Percentiles rank a stretch among this genome's conserved stretches.
Evolutionary conservation across 2,888 invertebrate species (phyloP).

Genomic region (Drosophila kuntzei): DNA sequence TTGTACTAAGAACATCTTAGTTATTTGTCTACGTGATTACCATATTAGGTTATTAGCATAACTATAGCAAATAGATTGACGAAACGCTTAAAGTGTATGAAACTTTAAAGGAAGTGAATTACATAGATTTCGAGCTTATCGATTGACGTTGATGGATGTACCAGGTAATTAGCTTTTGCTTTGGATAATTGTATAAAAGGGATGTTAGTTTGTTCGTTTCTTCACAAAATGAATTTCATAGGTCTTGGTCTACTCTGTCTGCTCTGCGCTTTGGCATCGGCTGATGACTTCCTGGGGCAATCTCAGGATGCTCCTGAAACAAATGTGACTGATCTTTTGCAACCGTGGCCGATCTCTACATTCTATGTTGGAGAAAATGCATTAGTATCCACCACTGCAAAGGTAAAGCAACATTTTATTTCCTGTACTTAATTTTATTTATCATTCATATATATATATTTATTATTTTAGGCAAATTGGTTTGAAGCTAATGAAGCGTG

Average conservation of each 20-base stretch:
- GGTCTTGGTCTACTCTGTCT: slow-evolving; percentile 22
- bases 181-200: slow-evolving; percentile 38
- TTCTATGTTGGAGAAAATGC: not conserved
- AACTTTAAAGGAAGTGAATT: not conserved
- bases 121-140: not conserved
- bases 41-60: not conserved
- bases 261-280: slow-evolving; percentile 17
- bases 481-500: slow-evolving; percentile 20
- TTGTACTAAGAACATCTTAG: too few relatives aligned
- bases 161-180: slow-evolving; percentile 31
- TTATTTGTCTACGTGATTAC: too few relatives aligned
- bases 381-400: not conserved
- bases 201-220: not conserved
- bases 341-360: not conserved
- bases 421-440: not conserved
- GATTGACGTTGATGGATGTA: slow-evolving; percentile 50
- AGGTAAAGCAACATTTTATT: not conserved
- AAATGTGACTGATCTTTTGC: not conserved
- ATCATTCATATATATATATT: not conserved
- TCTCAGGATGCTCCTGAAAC: not conserved
- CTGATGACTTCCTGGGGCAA: not conserved
- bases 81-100: not conserved
- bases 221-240: slow-evolving; percentile 43
- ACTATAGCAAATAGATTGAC: not conserved
- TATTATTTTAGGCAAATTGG: slow-evolving; percentile 30